These are phyloP conservation scores for Microcebus tavaratra DNA, from an alignment of 2,113 vertebrate species.

Conservation along the genomic window DNA sequence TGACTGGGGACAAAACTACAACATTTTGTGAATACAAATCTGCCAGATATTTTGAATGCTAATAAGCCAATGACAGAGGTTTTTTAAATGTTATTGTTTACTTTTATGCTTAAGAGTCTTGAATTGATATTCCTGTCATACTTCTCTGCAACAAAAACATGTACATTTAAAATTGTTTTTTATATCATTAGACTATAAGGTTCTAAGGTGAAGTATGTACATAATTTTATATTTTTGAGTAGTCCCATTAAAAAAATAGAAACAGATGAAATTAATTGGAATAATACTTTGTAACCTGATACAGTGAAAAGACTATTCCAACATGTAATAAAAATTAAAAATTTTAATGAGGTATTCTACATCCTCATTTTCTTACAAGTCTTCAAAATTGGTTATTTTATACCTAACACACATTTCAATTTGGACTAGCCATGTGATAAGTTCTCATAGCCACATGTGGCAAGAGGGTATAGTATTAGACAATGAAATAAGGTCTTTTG, in stretches of 20 bases:
- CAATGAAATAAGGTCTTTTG: not conserved
- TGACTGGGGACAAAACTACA: constrained; percentile 1
- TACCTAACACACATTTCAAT: not conserved
- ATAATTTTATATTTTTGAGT: not conserved
- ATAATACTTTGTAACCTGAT: not conserved
- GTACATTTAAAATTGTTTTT: not conserved
- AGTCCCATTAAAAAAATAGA: not conserved
- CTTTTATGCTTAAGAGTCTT: not conserved
- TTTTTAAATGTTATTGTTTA: not conserved
- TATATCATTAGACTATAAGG: not conserved
- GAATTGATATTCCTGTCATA: not conserved
- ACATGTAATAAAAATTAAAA: not conserved
- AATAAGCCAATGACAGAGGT: not conserved
- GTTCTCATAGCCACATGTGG: not conserved
- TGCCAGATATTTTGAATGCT: not conserved
- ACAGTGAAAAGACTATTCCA: not conserved
- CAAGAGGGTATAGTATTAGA: not conserved
- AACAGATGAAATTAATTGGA: not conserved
- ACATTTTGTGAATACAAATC: not conserved
- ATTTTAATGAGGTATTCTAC: not conserved
- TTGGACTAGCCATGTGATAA: not conserved
- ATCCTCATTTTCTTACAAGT: not conserved
- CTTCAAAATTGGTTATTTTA: not conserved
- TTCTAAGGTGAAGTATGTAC: not conserved
- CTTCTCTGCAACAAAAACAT: not conserved